Base-by-base conservation (phyloP, 2,888 invertebrate species). In the Ophion ellenae region DNA sequence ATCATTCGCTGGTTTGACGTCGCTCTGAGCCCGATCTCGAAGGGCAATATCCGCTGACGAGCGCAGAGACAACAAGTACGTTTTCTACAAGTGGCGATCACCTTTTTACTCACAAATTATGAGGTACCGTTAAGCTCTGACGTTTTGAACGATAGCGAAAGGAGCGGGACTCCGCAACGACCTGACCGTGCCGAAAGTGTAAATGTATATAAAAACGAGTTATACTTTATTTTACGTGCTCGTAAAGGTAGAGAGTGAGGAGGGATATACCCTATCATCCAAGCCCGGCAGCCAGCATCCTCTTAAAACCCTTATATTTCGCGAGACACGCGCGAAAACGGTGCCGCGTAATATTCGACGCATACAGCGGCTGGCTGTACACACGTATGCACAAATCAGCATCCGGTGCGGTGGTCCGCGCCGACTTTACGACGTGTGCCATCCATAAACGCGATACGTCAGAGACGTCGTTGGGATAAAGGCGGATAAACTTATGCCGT, bases 381-480 rank as follows among this genome's bases (percentile, higher is more conserved):
- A 66, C n/a, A 36, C 11, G 64, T 59, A 83, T 66, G 82, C 63
- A 73, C 75, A 81, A 76, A 86, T 87, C 84, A 86, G 86, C 87
- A 88, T 88, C 88, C 89, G 88, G 75, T 84, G 85, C 84, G 83
- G 83, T 79, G 67, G 66, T 78, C 70, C 40, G 64, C 71, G 66
- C 53, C 67, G 84, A 36, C 36, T 90, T 89, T 89, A 89, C 81
- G 89, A 87, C 86, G 86, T 85, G 88, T 89, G 88, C 89, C 79
- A 88, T 89, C 88, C 87, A 89, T 89, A 90, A 89, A 90, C 88
- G 89, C 84, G 85, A 88, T 88, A 89, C 88, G 88, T 88, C 90
- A 87, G 86, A 86, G 78, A 82, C 76, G 84, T 67, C 82, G 83
- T 64, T 40, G 59, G 71, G 78, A 81, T 83, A 84, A 87, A 77